Evolutionary conservation across 2,113 vertebrate genomes (phyloP).

Genomic region (Corythaixoides concolor): DNA sequence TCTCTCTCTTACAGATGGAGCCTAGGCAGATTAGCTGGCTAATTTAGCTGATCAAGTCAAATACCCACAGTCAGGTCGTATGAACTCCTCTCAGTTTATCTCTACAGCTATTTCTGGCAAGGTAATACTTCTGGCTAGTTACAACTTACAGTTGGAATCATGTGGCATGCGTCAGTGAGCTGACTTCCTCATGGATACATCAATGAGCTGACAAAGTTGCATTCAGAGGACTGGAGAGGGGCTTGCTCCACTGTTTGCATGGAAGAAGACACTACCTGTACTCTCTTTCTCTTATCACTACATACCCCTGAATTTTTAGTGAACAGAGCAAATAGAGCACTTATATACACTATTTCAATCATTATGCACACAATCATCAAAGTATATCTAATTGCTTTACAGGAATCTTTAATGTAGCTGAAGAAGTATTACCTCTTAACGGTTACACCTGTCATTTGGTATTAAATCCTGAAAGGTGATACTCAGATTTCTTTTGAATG

Average conservation of each 20-base stretch:
- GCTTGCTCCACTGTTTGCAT: not conserved
- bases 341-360: not conserved
- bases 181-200: rapidly evolving
- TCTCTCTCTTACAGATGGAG: not conserved
- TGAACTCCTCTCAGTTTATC: not conserved
- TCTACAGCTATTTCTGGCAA: not conserved
- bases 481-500: not conserved
- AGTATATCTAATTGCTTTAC: not conserved
- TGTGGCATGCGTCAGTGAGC: not conserved
- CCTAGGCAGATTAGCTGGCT: not conserved
- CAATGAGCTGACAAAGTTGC: not conserved
- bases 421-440: not conserved
- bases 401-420: not conserved
- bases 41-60: not conserved
- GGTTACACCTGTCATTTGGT: not conserved
- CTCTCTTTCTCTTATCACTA: not conserved
- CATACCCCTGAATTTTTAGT: not conserved
- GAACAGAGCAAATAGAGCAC: not conserved
- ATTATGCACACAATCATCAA: not conserved
- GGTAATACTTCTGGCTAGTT: not conserved
- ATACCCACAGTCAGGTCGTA: not conserved
- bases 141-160: not conserved
- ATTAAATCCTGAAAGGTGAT: not conserved
- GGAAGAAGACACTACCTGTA: rapidly evolving
- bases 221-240: not conserved